Base-by-base conservation (phyloP, 2,888 invertebrate species). In the Polyommatus iphigenia region DNA sequence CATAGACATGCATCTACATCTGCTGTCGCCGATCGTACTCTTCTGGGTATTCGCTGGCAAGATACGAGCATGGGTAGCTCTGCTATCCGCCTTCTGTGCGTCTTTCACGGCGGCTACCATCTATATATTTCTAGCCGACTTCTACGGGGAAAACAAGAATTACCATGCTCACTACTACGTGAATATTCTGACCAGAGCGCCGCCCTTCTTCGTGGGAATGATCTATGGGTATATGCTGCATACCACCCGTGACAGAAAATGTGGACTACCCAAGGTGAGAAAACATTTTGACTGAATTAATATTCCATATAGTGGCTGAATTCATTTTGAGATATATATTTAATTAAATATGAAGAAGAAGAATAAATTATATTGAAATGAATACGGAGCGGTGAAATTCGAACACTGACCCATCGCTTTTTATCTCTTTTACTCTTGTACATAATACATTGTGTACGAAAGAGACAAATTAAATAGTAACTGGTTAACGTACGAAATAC, bases 221-320 rank as follows among this genome's bases (percentile, higher is more conserved):
- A 81, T 85, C 0, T 89, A 87, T 76, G 88, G 89, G 0, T 90
- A 90, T 1, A 57, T 89, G 84, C 84, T 95, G 94, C 10, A 87
- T 85, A 3, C 84, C 77, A 95, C 86, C 91, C 82, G 36, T 0
- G 36, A 3, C 77, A 82, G 62, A 83, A 83, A 0, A 41, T 67
- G 18, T 82, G 1, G 76, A 80, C 79, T 79, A 77, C 62, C 46
- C 84, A 85, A 72, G 79, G 86, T 83, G 81, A 79, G 83, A 82
- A 5, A 46, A 20, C 3, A 3, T 8, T 59, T n/a, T 59, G 1
- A 20, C 3, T n/a, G 2, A 15, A 50, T 13, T 15, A 50, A 50
- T 36, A 36, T 36, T 36, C 36, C 36, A 7, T 36, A 36, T 36
- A 36, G 36, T 8, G 36, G 36, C 36, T 36, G 36, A 36, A 36